phyloP scores from a whole-genome alignment of 30 jellyfish, hydroid and myxozoan genomes.

The Rhopilema esculentum region DNA sequence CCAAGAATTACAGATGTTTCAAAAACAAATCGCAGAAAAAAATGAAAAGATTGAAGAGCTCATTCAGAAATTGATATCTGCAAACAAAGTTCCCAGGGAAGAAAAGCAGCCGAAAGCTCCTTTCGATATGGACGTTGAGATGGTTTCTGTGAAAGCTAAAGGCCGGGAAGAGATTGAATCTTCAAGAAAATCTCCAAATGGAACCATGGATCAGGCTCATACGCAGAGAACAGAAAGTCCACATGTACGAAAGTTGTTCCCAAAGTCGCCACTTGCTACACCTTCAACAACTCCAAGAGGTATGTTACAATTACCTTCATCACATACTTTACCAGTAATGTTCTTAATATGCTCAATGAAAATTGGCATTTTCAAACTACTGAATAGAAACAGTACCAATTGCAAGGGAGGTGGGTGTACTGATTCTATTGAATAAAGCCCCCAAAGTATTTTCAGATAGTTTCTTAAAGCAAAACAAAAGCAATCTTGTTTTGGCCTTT shows the following conservation, averaged over 20 bases:
- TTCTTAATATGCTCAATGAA: too few species aligned
- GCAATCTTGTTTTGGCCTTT: too few species aligned
- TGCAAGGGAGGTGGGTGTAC: not conserved
- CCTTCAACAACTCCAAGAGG: constrained; percentile 40
- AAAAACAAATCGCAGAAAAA: constrained; percentile 5
- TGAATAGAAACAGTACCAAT: not conserved
- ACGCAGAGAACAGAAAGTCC: not conserved
- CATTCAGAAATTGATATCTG: constrained; percentile 5
- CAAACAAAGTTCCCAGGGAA: not conserved
- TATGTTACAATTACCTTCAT: not conserved
- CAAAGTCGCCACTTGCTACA: constrained; percentile 5
- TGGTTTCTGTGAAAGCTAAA: constrained; percentile 6
- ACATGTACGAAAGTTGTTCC: not conserved
- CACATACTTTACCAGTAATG: not conserved
- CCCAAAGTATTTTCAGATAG: not conserved
- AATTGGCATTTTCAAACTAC: not conserved
- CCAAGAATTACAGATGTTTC: constrained; percentile 9
- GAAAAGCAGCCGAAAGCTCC: not conserved
- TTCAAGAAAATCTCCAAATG: not conserved
- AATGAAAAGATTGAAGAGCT: constrained; percentile 13
- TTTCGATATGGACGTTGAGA: constrained; percentile 15
- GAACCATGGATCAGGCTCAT: not conserved
- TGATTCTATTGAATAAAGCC: not conserved
- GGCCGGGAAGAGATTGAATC: not conserved
- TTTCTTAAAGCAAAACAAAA: too few species aligned